Conservation (phyloP, 2,113 vertebrate genomes). For the Sander vitreus region DNA sequence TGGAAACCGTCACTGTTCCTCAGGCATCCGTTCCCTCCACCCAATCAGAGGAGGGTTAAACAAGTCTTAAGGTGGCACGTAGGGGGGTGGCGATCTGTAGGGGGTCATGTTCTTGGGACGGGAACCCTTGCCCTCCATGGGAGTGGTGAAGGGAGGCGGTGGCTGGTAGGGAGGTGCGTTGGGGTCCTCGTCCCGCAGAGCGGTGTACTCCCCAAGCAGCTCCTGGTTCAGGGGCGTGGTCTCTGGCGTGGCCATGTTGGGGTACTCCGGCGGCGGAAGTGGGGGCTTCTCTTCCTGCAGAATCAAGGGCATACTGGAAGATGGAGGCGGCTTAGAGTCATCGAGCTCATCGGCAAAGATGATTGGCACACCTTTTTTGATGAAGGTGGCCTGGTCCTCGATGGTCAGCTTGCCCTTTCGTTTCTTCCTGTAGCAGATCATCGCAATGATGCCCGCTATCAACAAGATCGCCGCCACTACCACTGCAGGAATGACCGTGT, state of each 20-base stretch:
- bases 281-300: constrained; percentile 99
- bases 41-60: constrained; percentile 48
- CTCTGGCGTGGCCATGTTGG: constrained; percentile 94
- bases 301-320: constrained; percentile 97
- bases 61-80: constrained; percentile 94
- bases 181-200: constrained; percentile 95
- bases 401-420: constrained; percentile 97
- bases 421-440: constrained; percentile 99
- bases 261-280: constrained; percentile 95
- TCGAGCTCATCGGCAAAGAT: constrained; percentile 98
- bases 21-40: constrained; percentile 61
- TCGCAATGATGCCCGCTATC: constrained; percentile 95
- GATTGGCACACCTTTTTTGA: constrained; percentile 98
- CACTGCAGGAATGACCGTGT: constrained; percentile 96
- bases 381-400: constrained; percentile 98
- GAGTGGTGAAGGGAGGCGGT: constrained; percentile 95
- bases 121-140: constrained; percentile 97
- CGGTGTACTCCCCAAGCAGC: constrained; percentile 93
- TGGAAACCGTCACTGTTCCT: constrained; percentile 70
- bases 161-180: constrained; percentile 98
- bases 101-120: constrained; percentile 99
- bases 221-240: constrained; percentile 95
- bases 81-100: constrained; percentile 98
- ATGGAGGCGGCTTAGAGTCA: constrained; percentile 95
- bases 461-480: constrained; percentile 97